Conservation (phyloP, 2,888 invertebrate species). For the Papilio demoleus region DNA sequence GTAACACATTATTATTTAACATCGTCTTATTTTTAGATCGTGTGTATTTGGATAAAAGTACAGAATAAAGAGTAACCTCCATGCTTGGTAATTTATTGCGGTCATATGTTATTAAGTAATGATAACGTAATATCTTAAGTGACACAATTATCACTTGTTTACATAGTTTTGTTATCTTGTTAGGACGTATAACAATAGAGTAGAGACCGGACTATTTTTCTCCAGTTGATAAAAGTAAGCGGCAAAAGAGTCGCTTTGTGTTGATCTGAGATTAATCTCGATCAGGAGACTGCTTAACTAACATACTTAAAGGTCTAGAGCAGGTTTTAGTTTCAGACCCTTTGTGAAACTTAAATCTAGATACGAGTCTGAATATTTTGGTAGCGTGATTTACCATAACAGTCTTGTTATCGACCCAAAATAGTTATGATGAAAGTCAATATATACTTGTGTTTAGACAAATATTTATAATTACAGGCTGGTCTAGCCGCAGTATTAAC, state of each 20-base stretch:
- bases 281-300: too few species aligned
- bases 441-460: background rate
- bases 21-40: too few species aligned
- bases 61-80: background rate
- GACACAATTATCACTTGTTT: slow-evolving; percentile 3
- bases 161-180: slow-evolving; percentile 4
- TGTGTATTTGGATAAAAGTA: too few species aligned
- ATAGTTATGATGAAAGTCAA: background rate
- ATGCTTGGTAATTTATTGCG: background rate
- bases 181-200: background rate
- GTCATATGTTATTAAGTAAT: background rate
- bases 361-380: background rate
- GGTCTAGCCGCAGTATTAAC: background rate
- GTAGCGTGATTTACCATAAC: background rate
- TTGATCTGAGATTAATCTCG: too few species aligned
- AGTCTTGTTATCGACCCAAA: background rate
- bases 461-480: background rate
- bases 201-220: background rate
- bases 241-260: background rate
- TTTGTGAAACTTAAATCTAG: background rate
- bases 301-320: too few species aligned
- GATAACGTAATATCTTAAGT: slow-evolving; percentile 7
- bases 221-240: background rate
- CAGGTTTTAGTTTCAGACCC: background rate
- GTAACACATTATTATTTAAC: too few species aligned